phyloP scores from a whole-genome alignment of 2,113 vertebrate species.

The Pomatorhinus ruficollis region DNA sequence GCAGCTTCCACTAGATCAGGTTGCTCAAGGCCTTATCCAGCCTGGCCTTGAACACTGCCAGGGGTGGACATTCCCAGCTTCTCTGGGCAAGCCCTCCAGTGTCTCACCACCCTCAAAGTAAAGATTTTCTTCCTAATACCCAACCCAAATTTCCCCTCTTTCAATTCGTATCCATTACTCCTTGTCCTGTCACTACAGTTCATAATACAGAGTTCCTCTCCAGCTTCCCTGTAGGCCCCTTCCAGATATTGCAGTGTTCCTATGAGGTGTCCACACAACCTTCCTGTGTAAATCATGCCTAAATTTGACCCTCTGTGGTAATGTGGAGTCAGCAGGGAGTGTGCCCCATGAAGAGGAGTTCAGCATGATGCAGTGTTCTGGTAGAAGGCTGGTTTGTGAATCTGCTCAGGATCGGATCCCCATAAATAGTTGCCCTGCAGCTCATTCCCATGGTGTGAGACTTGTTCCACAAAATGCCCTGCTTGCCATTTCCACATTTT shows the following conservation, averaged over 20 bases:
- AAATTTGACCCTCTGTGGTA: background rate
- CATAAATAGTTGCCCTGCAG: background rate
- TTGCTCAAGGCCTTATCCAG: too few species aligned
- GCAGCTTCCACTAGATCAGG: background rate
- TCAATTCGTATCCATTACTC: background rate
- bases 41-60: background rate
- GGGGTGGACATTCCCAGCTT: too few species aligned
- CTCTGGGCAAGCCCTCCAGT: background rate
- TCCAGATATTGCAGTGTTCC: too few species aligned
- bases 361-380: background rate
- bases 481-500: fast-evolving
- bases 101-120: background rate
- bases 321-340: too few species aligned
- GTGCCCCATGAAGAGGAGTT: fast-evolving
- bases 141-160: too few species aligned
- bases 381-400: fast-evolving
- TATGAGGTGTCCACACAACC: background rate
- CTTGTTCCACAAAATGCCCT: background rate
- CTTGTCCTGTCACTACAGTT: background rate
- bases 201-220: too few species aligned
- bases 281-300: fast-evolving
- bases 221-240: background rate
- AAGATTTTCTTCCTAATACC: background rate
- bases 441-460: background rate
- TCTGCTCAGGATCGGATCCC: background rate